Base-by-base conservation (phyloP, 2,797 vertebrate species). In the Eurystomus glaucurus region DNA sequence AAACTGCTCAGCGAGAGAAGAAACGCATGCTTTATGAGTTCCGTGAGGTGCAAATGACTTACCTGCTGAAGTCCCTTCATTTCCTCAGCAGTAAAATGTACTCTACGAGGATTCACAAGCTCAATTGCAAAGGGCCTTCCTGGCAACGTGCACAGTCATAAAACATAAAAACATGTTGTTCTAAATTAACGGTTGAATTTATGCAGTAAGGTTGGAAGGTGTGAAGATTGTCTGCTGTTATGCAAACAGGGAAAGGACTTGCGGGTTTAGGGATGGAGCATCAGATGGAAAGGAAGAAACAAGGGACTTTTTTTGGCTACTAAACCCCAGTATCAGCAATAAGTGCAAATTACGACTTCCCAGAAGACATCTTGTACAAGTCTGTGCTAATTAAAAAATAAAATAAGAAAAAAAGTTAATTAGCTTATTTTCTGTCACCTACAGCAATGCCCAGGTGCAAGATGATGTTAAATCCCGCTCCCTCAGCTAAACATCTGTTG, bases 41-140 rank as follows among this genome's bases (percentile, higher is more conserved):
- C 80, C 11, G 65, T 4, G 74, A 96, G 79, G 70, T 74, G 90
- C 60, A 91, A 22, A 80, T 37, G 81, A 83, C 94, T 98, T 98
- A 99, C 99, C 99, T 99, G 98, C 98, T 99, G 99, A n/a, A 99
- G 98, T 88, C 98, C 98, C 92, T 98, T 99, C 96, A 99, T 99
- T 94, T 99, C 98, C 57, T 90, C 97, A 13, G 92, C 93, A 94
- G 85, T 98, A 76, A 99, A 96, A 78, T 43, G 98, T 76, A 98
- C 94, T 97, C 98, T 98, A 96, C 98, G 99, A 95, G 99, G 99
- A 96, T 99, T 99, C 97, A 99, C 98, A 95, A 99, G 98, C 98
- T 99, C 99, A 93, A 99, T 97, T 3, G 99, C 99, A 91, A 99
- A 99, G 16, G 99, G 99, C 81, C 99, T 99, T 97, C 99, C 99